Percentiles rank a stretch among this genome's conserved stretches.
These are phyloP conservation scores for Campaea margaritaria DNA, from an alignment of 2,888 invertebrate genomes.

Conservation along the genomic window DNA sequence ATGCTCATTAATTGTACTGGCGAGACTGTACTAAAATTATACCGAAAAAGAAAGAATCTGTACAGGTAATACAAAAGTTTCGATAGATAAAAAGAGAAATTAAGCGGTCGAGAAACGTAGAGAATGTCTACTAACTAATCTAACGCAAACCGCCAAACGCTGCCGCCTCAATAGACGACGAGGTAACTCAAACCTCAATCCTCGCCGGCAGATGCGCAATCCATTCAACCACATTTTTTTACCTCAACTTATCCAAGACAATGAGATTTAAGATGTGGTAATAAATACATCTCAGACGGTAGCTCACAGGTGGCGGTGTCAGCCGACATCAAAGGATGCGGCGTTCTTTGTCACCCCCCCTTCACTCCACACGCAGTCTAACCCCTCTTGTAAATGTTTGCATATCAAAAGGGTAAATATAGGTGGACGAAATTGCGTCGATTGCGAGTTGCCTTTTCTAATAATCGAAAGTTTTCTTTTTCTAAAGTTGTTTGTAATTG, in stretches of 20 bases:
- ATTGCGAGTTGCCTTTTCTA: background rate
- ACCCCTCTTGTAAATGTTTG: conserved; percentile 64
- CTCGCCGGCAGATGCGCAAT: conserved; percentile 31
- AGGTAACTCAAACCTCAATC: conserved; percentile 38
- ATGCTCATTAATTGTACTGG: too few species aligned
- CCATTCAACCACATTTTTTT: conserved; percentile 35
- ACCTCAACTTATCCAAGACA: conserved; percentile 42
- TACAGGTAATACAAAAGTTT: too few species aligned
- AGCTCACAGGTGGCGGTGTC: conserved; percentile 64
- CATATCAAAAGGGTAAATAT: conserved; percentile 65
- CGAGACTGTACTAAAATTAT: too few species aligned
- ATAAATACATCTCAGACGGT: conserved; percentile 48
- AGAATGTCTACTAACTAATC: background rate
- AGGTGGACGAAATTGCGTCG: conserved; percentile 50
- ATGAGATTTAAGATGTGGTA: conserved; percentile 45
- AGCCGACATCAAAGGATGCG: conserved; percentile 66
- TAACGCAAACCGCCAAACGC: conserved; percentile 24
- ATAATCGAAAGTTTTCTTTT: background rate
- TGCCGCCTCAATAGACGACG: conserved; percentile 20
- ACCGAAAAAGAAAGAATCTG: too few species aligned
- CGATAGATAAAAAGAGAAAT: too few species aligned
- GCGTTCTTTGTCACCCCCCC: conserved; percentile 57
- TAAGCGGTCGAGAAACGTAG: too few species aligned
- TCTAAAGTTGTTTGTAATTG: background rate
- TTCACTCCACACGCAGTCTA: conserved; percentile 10